Base-by-base conservation (phyloP, 2,888 invertebrate species). In the Cheilosia vernalis region DNA sequence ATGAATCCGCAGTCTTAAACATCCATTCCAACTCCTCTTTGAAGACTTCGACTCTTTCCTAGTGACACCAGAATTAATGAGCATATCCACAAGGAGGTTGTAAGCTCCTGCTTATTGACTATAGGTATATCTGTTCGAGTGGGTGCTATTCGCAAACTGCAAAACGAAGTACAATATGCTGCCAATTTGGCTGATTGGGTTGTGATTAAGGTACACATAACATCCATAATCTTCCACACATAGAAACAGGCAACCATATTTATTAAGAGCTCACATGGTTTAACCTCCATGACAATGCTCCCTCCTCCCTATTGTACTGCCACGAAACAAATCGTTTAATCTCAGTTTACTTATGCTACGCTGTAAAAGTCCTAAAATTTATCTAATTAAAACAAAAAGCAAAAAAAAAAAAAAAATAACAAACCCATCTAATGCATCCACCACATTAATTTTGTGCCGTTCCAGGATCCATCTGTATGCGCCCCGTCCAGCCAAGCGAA, bases 381-480 rank as follows among this genome's bases (percentile, higher is more conserved):
- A 70, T 67, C 78, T 69, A 83, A 83, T 83, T 83, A 78, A 78
- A 73, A 63, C 17, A 42, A 73, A 72, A 53, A 40, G 4, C 13
- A 33, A 37, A 17, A 33, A 37, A 13, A 24, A n/a, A n/a, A 33
- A 37, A 17, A 33, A 17, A 37, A 37, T 7, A 56, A 17, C 53
- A 47, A 40, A 44, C 21, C 60, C 73, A 83, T 55, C 40, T 21
- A 40, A 51, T 37, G 40, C 17, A 60, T 44, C 10, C 44, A 61
- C 30, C 30, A 30, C 30, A 58, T 67, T 67, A 24, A 27, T 21
- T 49, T 47, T 64, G 47, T 53, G 30, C 56, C 19, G 37, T 69
- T 55, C 0, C 66, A 92, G 92, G 87, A 88, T 90, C 33, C 87
- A 89, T 33, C 87, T 91, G 10, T 91, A 88, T 42, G 89, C 90